Base-by-base conservation (phyloP, 1,140 invertebrate genomes). In the Macrobrachium nipponense region DNA sequence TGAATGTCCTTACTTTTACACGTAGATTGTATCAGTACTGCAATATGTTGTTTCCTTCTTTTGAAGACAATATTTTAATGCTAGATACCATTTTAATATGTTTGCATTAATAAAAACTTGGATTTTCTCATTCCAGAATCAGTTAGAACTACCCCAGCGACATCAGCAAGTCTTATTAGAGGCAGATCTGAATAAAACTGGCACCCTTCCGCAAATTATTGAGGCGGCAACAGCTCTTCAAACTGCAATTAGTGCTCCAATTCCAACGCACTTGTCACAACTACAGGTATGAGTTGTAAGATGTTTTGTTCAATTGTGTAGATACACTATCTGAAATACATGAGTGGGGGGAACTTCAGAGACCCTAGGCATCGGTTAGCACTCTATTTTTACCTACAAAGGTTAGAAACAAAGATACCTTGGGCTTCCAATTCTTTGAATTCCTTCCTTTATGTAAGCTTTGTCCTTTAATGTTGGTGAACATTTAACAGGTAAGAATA, bases 181-280 rank as follows among this genome's bases (percentile, higher is more conserved):
- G 90, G 94, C 95, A n/a, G 95, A 96, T 89, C 92, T 97, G 18
- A 95, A 94, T 43, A 94, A 93, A 23, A 92, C 94, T 1, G 93
- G 94, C 86, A 96, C 96, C 14, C 93, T 97, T 73, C 93, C 94
- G 89, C 94, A 94, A 44, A 96, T 97, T 66, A 94, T 96, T 60
- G 92, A 93, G 70, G 97, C 97, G 51, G 97, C 96, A 18, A 93
- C 94, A 89, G 95, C 95, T 20, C 91, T 98, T 82, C 94, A 96
- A 85, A 93, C 93, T 89, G 97, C 96, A 64, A 94, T 97, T 90
- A 95, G 94, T 90, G 94, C 94, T 66, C 86, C 88, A 61, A 84
- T 87, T 43, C 85, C 88, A 14, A 66, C 77, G 44, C 88, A 89
- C 43, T 59, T 89, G 23, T 70, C 80, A 44, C 79, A 87, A 43